Evolutionary conservation across 2,113 vertebrate genomes (phyloP).

Genomic region (Xerus inauris): DNA sequence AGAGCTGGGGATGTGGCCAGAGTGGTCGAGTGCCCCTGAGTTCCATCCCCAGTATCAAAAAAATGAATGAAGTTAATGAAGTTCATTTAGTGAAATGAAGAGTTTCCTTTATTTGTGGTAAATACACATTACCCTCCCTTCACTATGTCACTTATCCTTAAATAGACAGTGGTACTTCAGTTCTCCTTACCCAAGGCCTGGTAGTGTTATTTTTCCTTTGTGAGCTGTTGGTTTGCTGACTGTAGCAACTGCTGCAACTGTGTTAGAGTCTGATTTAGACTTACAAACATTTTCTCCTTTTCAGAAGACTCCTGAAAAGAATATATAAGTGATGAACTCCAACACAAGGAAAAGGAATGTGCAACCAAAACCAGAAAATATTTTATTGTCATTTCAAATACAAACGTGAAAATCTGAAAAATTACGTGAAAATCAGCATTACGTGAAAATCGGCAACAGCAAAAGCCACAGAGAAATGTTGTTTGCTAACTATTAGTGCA

Average conservation of each 20-base stretch:
- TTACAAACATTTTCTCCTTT: conserved; percentile 91
- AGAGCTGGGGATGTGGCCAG: too few relatives aligned
- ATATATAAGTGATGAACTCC: neutral
- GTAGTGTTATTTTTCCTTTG: conserved; percentile 89
- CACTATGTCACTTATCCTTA: neutral
- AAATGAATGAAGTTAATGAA: too few relatives aligned
- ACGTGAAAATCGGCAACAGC: neutral
- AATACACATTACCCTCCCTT: neutral
- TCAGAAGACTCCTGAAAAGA: conserved; percentile 91
- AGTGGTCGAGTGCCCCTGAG: too few relatives aligned
- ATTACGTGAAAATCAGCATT: neutral
- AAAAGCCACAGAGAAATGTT: neutral
- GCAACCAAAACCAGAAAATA: conserved; percentile 23
- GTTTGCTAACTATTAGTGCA: neutral
- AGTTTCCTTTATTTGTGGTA: neutral
- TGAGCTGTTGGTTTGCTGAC: conserved; percentile 92
- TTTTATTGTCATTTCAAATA: neutral
- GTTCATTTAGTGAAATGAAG: neutral
- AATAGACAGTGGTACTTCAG: neutral
- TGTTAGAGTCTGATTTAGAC: conserved; percentile 93
- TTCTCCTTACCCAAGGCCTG: conserved; percentile 83
- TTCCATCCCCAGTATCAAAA: too few relatives aligned
- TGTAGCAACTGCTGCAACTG: conserved; percentile 95
- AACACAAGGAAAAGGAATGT: conserved; percentile 26
- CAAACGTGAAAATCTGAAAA: conserved; percentile 26